phyloP scores from a whole-genome alignment of 2,797 vertebrate genomes.

The Lycodopsis pacificus region DNA sequence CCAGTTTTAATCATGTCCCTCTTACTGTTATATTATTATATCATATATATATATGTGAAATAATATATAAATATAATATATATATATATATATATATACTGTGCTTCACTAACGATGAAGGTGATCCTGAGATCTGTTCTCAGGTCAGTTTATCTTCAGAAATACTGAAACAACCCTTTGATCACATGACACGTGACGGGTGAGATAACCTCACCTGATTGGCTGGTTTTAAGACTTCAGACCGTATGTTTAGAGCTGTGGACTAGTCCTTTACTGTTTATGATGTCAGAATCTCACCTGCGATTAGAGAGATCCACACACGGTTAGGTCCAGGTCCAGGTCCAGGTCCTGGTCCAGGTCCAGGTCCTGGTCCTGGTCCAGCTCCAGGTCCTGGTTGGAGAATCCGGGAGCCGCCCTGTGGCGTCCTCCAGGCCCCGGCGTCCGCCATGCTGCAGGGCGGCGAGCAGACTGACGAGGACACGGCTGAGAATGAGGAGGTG shows the following conservation, averaged over 20 bases:
- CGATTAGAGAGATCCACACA: slow-evolving; percentile 86
- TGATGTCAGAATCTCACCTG: slow-evolving; percentile 73
- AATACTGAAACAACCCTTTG: no score
- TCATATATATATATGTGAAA: no score
- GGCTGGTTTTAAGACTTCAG: background rate
- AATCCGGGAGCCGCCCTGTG: slow-evolving; percentile 49
- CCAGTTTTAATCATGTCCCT: no score
- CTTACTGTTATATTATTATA: no score
- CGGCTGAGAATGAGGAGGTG: slow-evolving; percentile 26
- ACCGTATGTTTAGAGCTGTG: background rate
- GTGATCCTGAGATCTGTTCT: background rate
- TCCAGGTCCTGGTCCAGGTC: slow-evolving; percentile 7
- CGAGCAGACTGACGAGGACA: slow-evolving; percentile 49
- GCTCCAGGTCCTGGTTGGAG: slow-evolving; percentile 31
- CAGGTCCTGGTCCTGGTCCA: background rate
- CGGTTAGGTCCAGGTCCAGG: slow-evolving; percentile 50
- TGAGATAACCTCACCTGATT: background rate
- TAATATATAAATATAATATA: no score
- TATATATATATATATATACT: no score
- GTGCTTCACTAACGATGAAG: no score
- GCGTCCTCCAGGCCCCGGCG: slow-evolving; percentile 71
- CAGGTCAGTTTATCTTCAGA: background rate
- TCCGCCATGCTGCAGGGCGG: slow-evolving; percentile 80
- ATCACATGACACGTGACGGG: background rate
- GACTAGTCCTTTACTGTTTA: background rate